Percentiles rank a stretch among this genome's conserved stretches.
Conservation (phyloP, 2,888 invertebrate genomes). For the Scelioninae gen. 1 region DNA sequence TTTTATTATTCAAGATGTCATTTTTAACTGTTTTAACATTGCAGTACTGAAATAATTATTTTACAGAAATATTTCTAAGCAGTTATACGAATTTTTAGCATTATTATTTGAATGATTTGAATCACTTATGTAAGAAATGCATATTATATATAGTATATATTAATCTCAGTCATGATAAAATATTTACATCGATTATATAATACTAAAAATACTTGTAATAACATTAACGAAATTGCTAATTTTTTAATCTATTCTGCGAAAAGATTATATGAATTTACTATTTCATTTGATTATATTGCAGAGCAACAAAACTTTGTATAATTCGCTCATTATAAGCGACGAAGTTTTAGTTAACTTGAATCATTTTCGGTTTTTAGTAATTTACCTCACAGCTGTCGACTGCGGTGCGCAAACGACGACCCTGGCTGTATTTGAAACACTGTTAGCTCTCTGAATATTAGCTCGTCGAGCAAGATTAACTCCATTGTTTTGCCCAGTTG, state of each 20-base stretch:
- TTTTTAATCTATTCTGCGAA: too few relatives aligned
- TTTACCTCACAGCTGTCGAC: slow-evolving; percentile 61
- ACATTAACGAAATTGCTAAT: too few relatives aligned
- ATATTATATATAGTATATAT: too few relatives aligned
- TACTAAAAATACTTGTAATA: too few relatives aligned
- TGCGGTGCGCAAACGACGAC: slow-evolving; percentile 75
- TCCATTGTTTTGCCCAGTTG: slow-evolving; percentile 82
- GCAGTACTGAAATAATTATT: not conserved
- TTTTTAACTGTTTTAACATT: slow-evolving; percentile 1
- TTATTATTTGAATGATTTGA: too few relatives aligned
- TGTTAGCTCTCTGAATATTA: slow-evolving; percentile 84
- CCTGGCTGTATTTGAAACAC: slow-evolving; percentile 83
- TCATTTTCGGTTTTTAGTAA: slow-evolving; percentile 64
- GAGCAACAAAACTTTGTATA: not conserved
- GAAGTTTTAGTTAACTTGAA: slow-evolving; percentile 46
- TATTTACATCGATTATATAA: too few relatives aligned
- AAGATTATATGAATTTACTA: too few relatives aligned
- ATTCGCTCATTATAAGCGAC: not conserved
- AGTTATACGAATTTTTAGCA: too few relatives aligned
- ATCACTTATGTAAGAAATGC: too few relatives aligned
- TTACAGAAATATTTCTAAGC: not conserved
- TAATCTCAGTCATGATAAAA: too few relatives aligned
- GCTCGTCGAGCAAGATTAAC: slow-evolving; percentile 84
- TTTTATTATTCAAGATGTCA: too few relatives aligned
- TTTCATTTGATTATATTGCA: too few relatives aligned